phyloP scores from a whole-genome alignment of 2,797 vertebrate species.

The Meda fulgida region DNA sequence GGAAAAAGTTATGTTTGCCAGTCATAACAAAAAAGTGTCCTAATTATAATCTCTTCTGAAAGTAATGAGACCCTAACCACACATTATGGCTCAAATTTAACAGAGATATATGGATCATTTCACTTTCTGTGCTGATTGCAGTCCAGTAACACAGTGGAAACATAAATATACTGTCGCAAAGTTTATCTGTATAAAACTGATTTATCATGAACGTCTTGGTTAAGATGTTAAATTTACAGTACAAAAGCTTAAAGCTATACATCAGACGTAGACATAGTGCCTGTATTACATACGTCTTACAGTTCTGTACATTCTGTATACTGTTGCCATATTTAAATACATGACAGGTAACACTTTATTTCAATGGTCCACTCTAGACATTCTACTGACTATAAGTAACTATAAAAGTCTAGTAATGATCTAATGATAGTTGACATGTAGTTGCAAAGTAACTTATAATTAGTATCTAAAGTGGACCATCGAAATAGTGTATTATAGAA shows the following conservation, averaged over 20 bases:
- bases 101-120: conserved; percentile 14
- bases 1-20: conserved; percentile 22
- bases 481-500: too few relatives aligned
- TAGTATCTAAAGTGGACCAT: too few relatives aligned
- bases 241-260: not conserved
- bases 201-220: not conserved
- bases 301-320: too few relatives aligned
- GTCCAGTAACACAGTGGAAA: not conserved
- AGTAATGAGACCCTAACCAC: conserved; percentile 17
- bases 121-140: conserved; percentile 4
- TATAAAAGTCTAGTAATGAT: too few relatives aligned
- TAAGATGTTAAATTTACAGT: not conserved
- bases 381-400: not conserved
- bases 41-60: conserved; percentile 22
- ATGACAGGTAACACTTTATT: not conserved
- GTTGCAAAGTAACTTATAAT: too few relatives aligned
- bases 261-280: not conserved
- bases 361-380: not conserved
- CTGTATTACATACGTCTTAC: too few relatives aligned
- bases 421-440: too few relatives aligned
- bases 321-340: not conserved
- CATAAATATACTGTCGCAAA: not conserved
- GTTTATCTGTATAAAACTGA: not conserved
- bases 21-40: conserved; percentile 33
- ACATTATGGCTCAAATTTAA: conserved; percentile 20